These are phyloP conservation scores for Himalopsyche anomala DNA, from an alignment of 2,888 invertebrate genomes.

Conservation along the genomic window DNA sequence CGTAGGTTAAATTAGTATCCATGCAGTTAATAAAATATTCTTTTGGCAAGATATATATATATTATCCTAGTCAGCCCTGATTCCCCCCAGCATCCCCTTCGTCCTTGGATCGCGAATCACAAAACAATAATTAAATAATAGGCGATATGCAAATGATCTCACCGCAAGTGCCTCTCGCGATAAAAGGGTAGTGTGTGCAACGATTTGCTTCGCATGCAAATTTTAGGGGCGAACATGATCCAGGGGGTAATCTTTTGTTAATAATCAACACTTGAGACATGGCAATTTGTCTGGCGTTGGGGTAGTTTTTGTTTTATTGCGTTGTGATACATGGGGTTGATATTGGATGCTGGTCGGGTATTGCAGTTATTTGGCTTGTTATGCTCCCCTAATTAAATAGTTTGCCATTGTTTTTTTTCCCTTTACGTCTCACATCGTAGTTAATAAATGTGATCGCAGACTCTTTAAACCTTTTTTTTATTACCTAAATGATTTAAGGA, in stretches of 20 bases:
- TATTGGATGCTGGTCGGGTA: constrained; percentile 8
- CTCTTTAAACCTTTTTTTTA: no score
- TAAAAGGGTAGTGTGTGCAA: neutral
- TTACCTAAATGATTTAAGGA: no score
- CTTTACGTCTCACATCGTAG: no score
- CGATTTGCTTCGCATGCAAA: constrained; percentile 39
- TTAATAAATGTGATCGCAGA: no score
- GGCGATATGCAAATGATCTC: constrained; percentile 44
- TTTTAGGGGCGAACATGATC: constrained; percentile 51
- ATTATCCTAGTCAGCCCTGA: neutral
- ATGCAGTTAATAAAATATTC: no score
- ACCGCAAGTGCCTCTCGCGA: constrained; percentile 13
- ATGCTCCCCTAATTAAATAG: neutral
- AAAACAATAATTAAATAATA: constrained; percentile 43
- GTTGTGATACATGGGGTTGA: neutral
- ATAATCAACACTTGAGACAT: constrained; percentile 63
- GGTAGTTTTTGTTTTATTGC: constrained; percentile 48
- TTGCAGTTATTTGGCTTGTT: constrained; percentile 32
- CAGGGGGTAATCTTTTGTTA: constrained; percentile 58
- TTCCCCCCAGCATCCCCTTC: neutral
- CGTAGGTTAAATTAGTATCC: no score
- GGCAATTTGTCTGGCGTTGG: constrained; percentile 40
- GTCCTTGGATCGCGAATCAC: constrained; percentile 29
- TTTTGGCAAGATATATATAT: no score
- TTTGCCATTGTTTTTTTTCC: no score